Evolutionary conservation across 2,113 vertebrate genomes (phyloP), one percentile per base, ranked within the genome.

Genomic region (Arizona elegans): DNA sequence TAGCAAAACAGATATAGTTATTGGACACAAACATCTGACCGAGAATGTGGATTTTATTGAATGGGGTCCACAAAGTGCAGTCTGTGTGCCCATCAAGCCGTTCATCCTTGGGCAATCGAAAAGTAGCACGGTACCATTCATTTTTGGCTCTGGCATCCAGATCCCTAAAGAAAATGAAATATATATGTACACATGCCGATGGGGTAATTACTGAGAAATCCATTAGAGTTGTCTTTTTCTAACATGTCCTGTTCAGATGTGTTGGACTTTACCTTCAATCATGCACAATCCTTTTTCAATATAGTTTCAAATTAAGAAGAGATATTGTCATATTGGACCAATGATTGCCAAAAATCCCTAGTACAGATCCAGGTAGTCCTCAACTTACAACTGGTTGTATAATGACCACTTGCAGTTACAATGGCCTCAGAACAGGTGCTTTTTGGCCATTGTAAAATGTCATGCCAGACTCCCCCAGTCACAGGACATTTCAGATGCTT

Each of bases 21-120:
- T 98, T 98, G 96, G 99, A 99, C 96, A 99, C 99, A 96, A 99
- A 99, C 98, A 99, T 99, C 97, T 99, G 99, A 29, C 99, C 99
- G 0, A 98, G 97, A 86, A 99, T 98, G 89, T 99, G 99, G 97
- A 98, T 99, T 97, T 99, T 99, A 88, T 98, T 98, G 90, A 99
- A 99, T 0, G 99, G 99, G 0, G 98, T 98, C 99, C 99, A 99
- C 93, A 99, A 97, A 0, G 99, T 99, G 96, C 99, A 99, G 93
- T 99, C 98, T 0, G 99, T 99, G 94, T 99, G 99, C 86, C 99
- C 99, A 2, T 99, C 99, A 89, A 99, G 97, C 10, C 98, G 98
- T 93, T 99, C 99, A 0, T 99, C 99, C 95, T 97, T 98, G 0
- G 99, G 99, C 92, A 99, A 96, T 0, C 99, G 98, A 96, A 99